Evolutionary conservation across 2,797 vertebrate genomes (phyloP), one percentile per base, ranked within the genome.

Genomic region (Echiichthys vipera): DNA sequence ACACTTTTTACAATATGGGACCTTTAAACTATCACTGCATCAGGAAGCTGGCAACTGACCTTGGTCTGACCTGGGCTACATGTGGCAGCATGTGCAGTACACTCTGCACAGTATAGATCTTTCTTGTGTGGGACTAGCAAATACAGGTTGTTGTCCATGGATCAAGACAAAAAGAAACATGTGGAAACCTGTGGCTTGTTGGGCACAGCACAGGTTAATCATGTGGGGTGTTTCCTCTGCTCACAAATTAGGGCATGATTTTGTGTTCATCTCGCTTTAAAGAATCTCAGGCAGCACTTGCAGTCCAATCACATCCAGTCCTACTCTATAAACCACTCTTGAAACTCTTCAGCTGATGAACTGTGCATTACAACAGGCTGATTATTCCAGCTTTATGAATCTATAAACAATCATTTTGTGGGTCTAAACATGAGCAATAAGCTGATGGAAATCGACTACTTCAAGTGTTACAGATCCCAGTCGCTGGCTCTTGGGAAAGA

Each of bases 401-500:
- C 32, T 68, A 14, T 25, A 30, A 70, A 57, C 12, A 34, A 18
- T 49, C 6, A 24, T 46, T 46, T 53, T 56, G 34, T 20, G 25
- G 50, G 22, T 30, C 22, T 62, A 59, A 65, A 68, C 36, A 29
- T 18, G 37, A 72, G 51, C 61, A 65, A 32, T 24, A 59, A 49
- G n/a, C 29, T 61, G 50, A 78, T 71, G 76, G 65, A 56, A 78
- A 72, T 85, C n/a, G 14, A 74, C 15, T 13, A 3, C 65, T 81
- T 51, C 15, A 29, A 37, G 30, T 30, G 49, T 53, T 70, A 1
- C n/a, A n/a, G n/a, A n/a, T 65, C 51, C 65, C 74, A 77, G 30
- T 55, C 6, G n/a, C 42, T 42, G 68, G 42, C 78, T 81, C 79
- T 80, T 83, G 83, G 84, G 86, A 87, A 83, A 75, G 66, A 68